phyloP scores from a whole-genome alignment of 1,140 invertebrate species.

The Scaptomyza graminum region DNA sequence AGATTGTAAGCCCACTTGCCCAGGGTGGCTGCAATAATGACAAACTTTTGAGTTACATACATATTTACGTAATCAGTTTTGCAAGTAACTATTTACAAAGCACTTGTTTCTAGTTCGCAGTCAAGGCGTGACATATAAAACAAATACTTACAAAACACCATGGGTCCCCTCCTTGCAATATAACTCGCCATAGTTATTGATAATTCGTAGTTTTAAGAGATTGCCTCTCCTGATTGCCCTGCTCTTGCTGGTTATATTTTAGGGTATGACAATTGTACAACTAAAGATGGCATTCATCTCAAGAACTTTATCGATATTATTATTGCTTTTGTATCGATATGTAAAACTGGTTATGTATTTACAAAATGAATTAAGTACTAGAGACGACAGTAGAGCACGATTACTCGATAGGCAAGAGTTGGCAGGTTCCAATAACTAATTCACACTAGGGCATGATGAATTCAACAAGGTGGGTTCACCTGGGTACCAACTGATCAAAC shows the following conservation, averaged over 20 bases:
- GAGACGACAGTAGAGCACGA: too few relatives aligned
- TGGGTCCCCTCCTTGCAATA: conserved; percentile 78
- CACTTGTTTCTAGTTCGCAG: background rate
- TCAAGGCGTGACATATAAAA: background rate
- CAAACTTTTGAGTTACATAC: conserved; percentile 55
- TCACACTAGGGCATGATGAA: too few relatives aligned
- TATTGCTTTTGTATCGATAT: background rate
- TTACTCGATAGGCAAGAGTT: too few relatives aligned
- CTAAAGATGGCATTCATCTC: conserved; percentile 33
- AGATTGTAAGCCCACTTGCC: conserved; percentile 88
- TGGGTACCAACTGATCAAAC: too few relatives aligned
- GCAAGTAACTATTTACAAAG: too few relatives aligned
- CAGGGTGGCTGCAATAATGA: conserved; percentile 85
- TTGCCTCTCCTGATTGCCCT: conserved; percentile 29
- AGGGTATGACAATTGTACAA: conserved; percentile 58
- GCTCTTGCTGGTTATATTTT: conserved; percentile 49
- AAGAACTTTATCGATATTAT: conserved; percentile 43
- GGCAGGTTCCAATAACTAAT: too few relatives aligned
- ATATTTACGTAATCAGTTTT: conserved; percentile 81
- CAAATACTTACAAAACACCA: conserved; percentile 76
- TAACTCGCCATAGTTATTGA: conserved; percentile 74
- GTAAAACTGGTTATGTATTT: background rate
- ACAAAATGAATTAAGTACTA: background rate
- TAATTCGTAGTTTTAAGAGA: conserved; percentile 42
- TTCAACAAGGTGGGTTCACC: too few relatives aligned